Percentiles rank a stretch among this genome's conserved stretches.
Evolutionary conservation across 1,140 invertebrate species (phyloP).

Genomic region (Chrysopa pallens): DNA sequence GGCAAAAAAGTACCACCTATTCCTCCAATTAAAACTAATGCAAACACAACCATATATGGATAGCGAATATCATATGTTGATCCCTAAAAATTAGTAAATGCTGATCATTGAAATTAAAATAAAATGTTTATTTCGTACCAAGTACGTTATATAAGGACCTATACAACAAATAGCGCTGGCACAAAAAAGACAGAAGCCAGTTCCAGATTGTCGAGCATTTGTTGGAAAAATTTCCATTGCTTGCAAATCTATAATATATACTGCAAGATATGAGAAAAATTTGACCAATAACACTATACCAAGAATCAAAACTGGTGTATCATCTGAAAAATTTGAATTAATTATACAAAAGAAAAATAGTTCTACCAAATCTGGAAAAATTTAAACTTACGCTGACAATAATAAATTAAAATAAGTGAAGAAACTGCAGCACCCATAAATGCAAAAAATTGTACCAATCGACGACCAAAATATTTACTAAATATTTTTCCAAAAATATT

Average conservation of each 20-base stretch:
- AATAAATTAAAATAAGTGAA: no score
- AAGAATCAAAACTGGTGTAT: no score
- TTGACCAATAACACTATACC: neutral
- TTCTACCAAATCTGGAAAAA: no score
- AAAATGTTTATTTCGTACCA: conserved; percentile 25
- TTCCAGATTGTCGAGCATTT: conserved; percentile 38
- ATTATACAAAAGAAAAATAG: no score
- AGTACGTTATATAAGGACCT: conserved; percentile 49
- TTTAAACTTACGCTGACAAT: no score
- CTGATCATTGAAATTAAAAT: no score
- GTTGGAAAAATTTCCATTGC: conserved; percentile 48
- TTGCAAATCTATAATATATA: conserved; percentile 38
- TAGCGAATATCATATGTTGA: conserved; percentile 17
- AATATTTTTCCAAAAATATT: conserved; percentile 20
- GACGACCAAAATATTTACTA: neutral
- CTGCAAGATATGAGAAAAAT: conserved; percentile 37
- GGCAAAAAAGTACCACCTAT: conserved; percentile 39
- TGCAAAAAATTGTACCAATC: neutral
- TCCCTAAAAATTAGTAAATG: conserved; percentile 6
- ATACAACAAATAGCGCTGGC: conserved; percentile 36
- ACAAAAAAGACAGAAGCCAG: conserved; percentile 36
- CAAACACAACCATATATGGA: conserved; percentile 32
- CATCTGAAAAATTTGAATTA: no score
- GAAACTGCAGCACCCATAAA: no score
- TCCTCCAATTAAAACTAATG: conserved; percentile 34